Percentiles rank a stretch among this genome's conserved stretches.
Conservation (phyloP, 37 sponge, comb jelly and placozoan species). For the Eunapius fragilis region DNA sequence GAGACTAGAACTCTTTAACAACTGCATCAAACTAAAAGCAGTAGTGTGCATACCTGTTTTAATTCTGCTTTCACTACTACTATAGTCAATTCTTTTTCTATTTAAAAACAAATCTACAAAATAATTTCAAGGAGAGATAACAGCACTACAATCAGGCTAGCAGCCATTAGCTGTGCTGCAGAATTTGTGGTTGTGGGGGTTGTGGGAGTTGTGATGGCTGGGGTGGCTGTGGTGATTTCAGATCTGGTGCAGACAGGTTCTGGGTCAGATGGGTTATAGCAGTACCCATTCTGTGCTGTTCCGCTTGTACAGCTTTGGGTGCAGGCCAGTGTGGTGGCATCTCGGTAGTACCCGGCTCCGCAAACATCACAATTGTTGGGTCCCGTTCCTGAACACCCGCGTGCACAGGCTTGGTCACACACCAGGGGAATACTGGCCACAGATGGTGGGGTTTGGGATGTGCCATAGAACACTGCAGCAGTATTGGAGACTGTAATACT, state of each 20-base stretch:
- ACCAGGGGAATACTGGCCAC: slow-evolving; percentile 32
- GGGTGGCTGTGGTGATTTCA: no score
- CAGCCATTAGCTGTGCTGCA: neutral
- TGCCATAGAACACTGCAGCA: no score
- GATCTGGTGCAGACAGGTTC: slow-evolving; percentile 2
- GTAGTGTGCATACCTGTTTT: no score
- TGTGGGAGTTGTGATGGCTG: no score
- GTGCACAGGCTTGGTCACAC: slow-evolving; percentile 41
- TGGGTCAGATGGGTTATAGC: slow-evolving; percentile 1
- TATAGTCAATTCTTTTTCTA: no score
- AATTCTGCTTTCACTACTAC: no score
- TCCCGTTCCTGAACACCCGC: slow-evolving; percentile 28
- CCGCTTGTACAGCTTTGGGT: slow-evolving; percentile 17
- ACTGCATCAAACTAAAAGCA: no score
- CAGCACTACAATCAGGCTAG: neutral
- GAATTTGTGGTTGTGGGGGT: no score
- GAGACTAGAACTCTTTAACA: no score
- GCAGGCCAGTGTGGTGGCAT: slow-evolving; percentile 7
- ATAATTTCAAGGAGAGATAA: no score
- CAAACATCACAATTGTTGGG: neutral
- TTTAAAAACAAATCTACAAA: no score
- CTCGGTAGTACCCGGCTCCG: neutral
- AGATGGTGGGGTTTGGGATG: slow-evolving; percentile 3
- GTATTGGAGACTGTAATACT: no score
- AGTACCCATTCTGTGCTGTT: neutral